Base-by-base conservation (phyloP, 2,797 vertebrate genomes). In the Propithecus deckenii region DNA sequence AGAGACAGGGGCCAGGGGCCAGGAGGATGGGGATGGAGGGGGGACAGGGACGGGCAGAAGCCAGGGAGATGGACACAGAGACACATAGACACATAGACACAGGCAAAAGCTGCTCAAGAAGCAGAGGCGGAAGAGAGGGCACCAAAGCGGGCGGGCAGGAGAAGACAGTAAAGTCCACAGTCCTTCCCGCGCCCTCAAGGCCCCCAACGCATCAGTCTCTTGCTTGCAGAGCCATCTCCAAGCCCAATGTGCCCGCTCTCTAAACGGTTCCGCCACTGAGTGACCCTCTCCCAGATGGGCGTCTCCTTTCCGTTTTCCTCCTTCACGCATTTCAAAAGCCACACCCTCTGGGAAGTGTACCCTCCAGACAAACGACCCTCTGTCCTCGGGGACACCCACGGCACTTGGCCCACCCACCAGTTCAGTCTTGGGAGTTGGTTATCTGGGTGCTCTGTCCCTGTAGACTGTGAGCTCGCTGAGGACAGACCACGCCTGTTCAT, bases 141-240 rank as follows among this genome's bases (percentile, higher is more conserved):
- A 8, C 35, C 12, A 14, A 20, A 28, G 35, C 2, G 0, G 6
- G 23, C 0, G 20, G 15, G 48, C 18, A 11, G 41, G 18, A 50
- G 67, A 67, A 35, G 55, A 35, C 1, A 20, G 22, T 1, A 3
- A 20, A 7, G 5, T 2, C 23, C 23, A 22, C 32, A 30, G 41
- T 14, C 8, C 69, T 38, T 72, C 15, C 25, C 14, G 23, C 8
- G 57, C 12, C 43, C 50, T n/a, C 10, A 14, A 65, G 52, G 46
- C 20, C 18, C 35, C 43, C 38, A 15, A 20, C 11, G 35, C 1
- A 0, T 15, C 18, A 3, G 25, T 35, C 61, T 61, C 61, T 18
- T 23, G 12, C 59, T 55, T 0, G 1, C 50, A 50, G 43, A 86
- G 43, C n/a, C n/a, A 7, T 35, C 76, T 46, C 28, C 7, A 23